A percentile compares a stretch with the other conserved stretches of the same genome.
These are phyloP conservation scores for Anhinga rufa DNA, from an alignment of 2,113 vertebrate genomes.

Conservation along the genomic window DNA sequence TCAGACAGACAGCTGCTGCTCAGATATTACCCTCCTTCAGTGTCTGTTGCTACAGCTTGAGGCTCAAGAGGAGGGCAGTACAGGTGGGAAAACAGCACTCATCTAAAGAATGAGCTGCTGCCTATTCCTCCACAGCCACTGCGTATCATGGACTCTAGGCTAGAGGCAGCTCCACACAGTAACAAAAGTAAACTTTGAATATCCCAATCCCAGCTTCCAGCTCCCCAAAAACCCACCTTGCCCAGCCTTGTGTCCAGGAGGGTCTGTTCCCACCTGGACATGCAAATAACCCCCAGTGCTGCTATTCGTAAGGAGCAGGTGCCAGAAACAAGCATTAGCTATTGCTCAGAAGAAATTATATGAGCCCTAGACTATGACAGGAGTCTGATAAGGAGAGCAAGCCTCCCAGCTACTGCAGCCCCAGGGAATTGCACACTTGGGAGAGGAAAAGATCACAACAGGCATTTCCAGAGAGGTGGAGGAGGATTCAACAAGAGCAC, in stretches of 20 bases:
- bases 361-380: not conserved
- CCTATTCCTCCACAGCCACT: accelerated
- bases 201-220: not conserved
- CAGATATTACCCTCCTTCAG: not conserved
- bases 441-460: not conserved
- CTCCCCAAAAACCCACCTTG: not conserved
- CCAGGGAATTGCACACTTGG: not conserved
- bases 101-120: not conserved
- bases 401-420: not conserved
- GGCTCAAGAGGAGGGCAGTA: not conserved
- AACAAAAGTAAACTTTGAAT: not conserved
- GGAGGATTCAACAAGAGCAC: constrained; percentile 23
- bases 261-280: not conserved
- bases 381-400: not conserved
- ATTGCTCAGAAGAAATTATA: not conserved
- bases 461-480: not conserved
- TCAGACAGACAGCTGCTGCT: not conserved
- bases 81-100: not conserved
- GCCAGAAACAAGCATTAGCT: not conserved
- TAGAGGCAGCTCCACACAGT: not conserved
- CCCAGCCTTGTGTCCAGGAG: not conserved
- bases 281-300: not conserved
- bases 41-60: not conserved
- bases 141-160: not conserved
- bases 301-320: not conserved